Conservation (phyloP, 2,888 invertebrate genomes). For the Coenonympha glycerion region DNA sequence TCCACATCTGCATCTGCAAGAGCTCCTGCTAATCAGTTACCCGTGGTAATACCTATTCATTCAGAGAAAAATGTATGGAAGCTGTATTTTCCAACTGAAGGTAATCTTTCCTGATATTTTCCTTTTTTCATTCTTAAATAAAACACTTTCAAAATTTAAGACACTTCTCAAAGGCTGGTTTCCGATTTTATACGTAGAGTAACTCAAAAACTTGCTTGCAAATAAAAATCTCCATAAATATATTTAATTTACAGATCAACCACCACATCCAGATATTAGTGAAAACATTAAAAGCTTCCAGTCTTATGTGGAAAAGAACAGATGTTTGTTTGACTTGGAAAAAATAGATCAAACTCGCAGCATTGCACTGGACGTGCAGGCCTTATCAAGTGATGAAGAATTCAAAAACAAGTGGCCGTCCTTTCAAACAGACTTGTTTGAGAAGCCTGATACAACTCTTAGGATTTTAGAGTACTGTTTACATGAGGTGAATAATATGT, state of each 20-base stretch:
- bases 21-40: constrained; percentile 60
- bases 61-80: constrained; percentile 81
- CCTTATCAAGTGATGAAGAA: constrained; percentile 71
- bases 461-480: constrained; percentile 85
- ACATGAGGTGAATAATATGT: constrained; percentile 77
- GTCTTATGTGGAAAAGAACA: constrained; percentile 52
- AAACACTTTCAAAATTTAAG: no score
- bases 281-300: constrained; percentile 33
- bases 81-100: constrained; percentile 84
- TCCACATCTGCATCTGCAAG: constrained; percentile 44
- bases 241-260: constrained; percentile 40
- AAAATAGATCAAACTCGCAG: constrained; percentile 76
- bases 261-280: constrained; percentile 29
- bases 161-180: no score
- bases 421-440: constrained; percentile 79
- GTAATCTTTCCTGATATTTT: no score
- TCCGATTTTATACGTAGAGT: no score
- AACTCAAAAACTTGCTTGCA: no score
- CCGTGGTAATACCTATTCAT: constrained; percentile 49
- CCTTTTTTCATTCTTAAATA: no score
- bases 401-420: constrained; percentile 78
- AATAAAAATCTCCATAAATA: no score
- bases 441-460: constrained; percentile 80
- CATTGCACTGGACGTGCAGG: constrained; percentile 76
- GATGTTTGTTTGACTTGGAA: constrained; percentile 66